Conservation (phyloP, 1,140 invertebrate species). For the Drosophila pallidifrons region DNA sequence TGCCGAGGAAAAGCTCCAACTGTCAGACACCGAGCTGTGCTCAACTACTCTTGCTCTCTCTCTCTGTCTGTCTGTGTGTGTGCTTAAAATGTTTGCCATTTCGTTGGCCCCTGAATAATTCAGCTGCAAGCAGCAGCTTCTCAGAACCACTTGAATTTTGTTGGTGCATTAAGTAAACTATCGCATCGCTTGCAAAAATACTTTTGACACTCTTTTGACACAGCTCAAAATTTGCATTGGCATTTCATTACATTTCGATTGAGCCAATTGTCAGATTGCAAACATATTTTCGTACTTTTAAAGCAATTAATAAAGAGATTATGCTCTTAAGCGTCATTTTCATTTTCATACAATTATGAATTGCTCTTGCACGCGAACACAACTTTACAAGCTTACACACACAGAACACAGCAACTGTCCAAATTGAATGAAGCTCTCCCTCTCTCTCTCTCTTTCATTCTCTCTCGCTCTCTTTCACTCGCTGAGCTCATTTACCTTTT, state of each 20-base stretch:
- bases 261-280: constrained; percentile 43
- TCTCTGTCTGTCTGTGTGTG: neutral
- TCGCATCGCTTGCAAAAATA: constrained; percentile 20
- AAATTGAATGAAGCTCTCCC: constrained; percentile 48
- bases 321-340: constrained; percentile 57
- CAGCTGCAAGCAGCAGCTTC: constrained; percentile 19
- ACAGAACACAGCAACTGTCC: constrained; percentile 8
- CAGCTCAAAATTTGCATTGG: constrained; percentile 47
- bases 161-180: constrained; percentile 50
- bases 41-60: constrained; percentile 6
- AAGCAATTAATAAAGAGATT: constrained; percentile 66
- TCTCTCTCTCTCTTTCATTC: no score
- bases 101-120: constrained; percentile 60
- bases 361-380: constrained; percentile 12
- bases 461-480: neutral
- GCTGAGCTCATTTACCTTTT: constrained; percentile 76
- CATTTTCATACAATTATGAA: constrained; percentile 52
- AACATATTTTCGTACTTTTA: constrained; percentile 39
- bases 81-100: constrained; percentile 55
- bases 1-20: neutral
- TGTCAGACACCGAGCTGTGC: constrained; percentile 15
- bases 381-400: constrained; percentile 19
- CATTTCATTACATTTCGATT: constrained; percentile 60
- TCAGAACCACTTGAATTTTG: neutral
- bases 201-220: constrained; percentile 64